phyloP scores from a whole-genome alignment of 2,888 invertebrate species.

The Drosophila mimetica region DNA sequence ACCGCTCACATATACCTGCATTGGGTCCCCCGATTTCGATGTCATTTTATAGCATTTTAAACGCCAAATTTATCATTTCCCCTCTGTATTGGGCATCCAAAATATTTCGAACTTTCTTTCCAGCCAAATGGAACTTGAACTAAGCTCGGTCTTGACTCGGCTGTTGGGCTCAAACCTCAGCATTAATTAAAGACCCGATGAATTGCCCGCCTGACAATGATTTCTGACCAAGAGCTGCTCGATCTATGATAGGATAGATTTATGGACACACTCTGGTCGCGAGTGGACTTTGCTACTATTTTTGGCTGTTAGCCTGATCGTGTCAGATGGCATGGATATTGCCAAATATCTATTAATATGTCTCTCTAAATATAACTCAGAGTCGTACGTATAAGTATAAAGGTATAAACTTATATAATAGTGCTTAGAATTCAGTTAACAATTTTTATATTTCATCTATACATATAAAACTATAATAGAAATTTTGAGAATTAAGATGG shows the following conservation, averaged over 20 bases:
- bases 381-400: too few relatives aligned
- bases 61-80: slow-evolving; percentile 58
- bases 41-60: slow-evolving; percentile 61
- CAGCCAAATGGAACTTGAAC: slow-evolving; percentile 40
- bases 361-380: too few relatives aligned
- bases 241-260: slow-evolving; percentile 32
- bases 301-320: slow-evolving; percentile 3
- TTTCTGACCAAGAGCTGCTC: slow-evolving; percentile 30
- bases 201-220: slow-evolving; percentile 36
- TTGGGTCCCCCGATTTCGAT: slow-evolving; percentile 40
- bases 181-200: slow-evolving; percentile 32
- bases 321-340: slow-evolving; percentile 7
- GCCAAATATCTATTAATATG: slow-evolving; percentile 1
- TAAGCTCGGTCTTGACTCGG: not conserved
- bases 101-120: slow-evolving; percentile 59
- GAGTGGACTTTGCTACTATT: slow-evolving; percentile 29
- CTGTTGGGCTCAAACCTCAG: slow-evolving; percentile 1
- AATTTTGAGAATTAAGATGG: too few relatives aligned
- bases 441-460: too few relatives aligned
- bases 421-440: too few relatives aligned
- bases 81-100: slow-evolving; percentile 18
- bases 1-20: slow-evolving; percentile 15
- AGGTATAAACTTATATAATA: too few relatives aligned
- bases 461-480: too few relatives aligned
- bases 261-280: slow-evolving; percentile 10